phyloP scores from a whole-genome alignment of 1,140 invertebrate genomes.

The Drosophila gunungcola region DNA sequence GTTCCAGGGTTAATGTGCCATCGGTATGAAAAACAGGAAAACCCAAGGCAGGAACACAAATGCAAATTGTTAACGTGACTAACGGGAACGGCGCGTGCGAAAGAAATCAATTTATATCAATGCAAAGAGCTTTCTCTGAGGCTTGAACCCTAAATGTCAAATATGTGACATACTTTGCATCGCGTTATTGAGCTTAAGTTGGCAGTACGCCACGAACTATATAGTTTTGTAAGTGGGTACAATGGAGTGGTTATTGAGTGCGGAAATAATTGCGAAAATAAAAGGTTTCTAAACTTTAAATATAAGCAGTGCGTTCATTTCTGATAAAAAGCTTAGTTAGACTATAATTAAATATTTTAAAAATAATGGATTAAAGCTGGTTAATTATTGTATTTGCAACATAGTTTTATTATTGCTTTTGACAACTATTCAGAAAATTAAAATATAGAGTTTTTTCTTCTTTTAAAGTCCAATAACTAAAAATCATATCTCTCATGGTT shows the following conservation, averaged over 20 bases:
- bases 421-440: too few species aligned
- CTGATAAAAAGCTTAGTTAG: too few species aligned
- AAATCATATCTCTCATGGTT: too few species aligned
- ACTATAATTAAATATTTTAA: too few species aligned
- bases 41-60: slow-evolving; percentile 40
- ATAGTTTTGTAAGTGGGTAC: slow-evolving; percentile 4
- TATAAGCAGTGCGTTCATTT: too few species aligned
- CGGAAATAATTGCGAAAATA: slow-evolving; percentile 12
- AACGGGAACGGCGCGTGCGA: slow-evolving; percentile 41
- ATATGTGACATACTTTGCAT: slow-evolving; percentile 17
- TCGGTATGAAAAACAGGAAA: slow-evolving; percentile 49
- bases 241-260: slow-evolving; percentile 2
- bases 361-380: too few species aligned
- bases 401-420: too few species aligned
- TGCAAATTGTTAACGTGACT: slow-evolving; percentile 75
- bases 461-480: too few species aligned
- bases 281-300: not conserved
- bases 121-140: slow-evolving; percentile 15
- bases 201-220: not conserved
- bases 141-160: slow-evolving; percentile 34
- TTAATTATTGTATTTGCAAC: too few species aligned
- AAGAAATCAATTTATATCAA: slow-evolving; percentile 47
- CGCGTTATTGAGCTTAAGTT: slow-evolving; percentile 4
- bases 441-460: too few species aligned
- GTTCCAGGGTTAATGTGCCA: slow-evolving; percentile 65